Base-by-base conservation (phyloP, 2,888 invertebrate genomes). In the Hyposoter dolosus region DNA sequence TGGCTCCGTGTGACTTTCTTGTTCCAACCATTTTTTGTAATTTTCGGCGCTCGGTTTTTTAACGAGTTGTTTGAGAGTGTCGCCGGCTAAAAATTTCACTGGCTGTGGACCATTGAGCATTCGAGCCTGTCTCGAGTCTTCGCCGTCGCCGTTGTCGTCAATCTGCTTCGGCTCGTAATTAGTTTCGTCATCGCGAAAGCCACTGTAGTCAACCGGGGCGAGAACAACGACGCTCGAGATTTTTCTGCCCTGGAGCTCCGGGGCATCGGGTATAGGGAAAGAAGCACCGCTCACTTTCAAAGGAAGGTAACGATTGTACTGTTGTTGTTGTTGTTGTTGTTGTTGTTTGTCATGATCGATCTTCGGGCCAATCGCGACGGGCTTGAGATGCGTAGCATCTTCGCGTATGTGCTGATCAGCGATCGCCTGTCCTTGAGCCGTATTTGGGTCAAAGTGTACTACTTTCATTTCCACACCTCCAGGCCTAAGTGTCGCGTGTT, bases 161-260 rank as follows among this genome's bases (percentile, higher is more conserved):
- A 35, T 40, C 66, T 66, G 66, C 5, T 40, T 60, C 0, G 23
- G 15, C 17, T 68, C 40, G 68, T 68, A 19, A 56, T 68, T 53
- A 12, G 53, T 56, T 60, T 60, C 60, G 82, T 96, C 91, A 77
- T 88, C 87, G 5, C 78, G 77, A 69, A 81, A 72, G 92, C 96
- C 96, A 92, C 96, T 96, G 83, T 97, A 97, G 93, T 97, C 96
- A 2, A 98, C 97, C 0, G 98, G 98, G 3, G 98, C 98, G 87
- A 98, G 93, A 1, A 98, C 97, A 0, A 98, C 98, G 1, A 98
- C 98, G 91, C 98, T 98, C 12, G 97, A 96, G n/a, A 98, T 96
- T 92, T 95, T 96, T 91, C 97, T 96, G 71, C 97, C 97, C 90
- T 95, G 95, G 35, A 98, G 93, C 91, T 96, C 96, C n/a, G 96